Evolutionary conservation across 2,888 invertebrate genomes (phyloP), one percentile per base, ranked within the genome.

Genomic region (Myathropa florea): DNA sequence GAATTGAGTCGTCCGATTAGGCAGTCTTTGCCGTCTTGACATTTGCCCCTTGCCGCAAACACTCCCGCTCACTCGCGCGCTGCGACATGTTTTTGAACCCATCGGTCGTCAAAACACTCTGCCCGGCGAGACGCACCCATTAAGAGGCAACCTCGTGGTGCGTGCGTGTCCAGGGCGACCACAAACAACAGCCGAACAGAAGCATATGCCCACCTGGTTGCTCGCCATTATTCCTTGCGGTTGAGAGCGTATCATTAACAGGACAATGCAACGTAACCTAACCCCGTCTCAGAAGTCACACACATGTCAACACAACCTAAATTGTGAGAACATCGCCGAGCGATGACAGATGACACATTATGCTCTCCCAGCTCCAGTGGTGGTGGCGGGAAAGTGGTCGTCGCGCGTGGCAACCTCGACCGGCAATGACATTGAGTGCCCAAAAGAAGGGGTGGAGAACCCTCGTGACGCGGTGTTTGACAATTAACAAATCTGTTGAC

Each of bases 401-500:
- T 39, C 10, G 39, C 14, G 39, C 61, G 70, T 70, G 63, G n/a
- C 57, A 57, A 26, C 23, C 39, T 7, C n/a, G 14, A 12, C 14
- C 1, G 18, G 14, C 60, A 60, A 68, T 73, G 39, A 30, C 72
- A 78, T 26, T 28, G 28, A 77, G 60, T n/a, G 18, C 71, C 39
- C 12, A 53, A 63, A 26, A 57, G 83, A 78, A 39, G 78, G 65
- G 39, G 36, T 33, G 67, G 73, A 73, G 53, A 67, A 60, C 75
- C 80, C 24, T 76, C 61, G 57, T 61, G 76, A 53, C 81, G 53
- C 84, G 24, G 14, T 81, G 84, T 77, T 85, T 81, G 76, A 59
- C 71, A 85, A 76, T 81, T 76, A 76, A 81, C 61, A 81, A 81
- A 71, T 85, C 76, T 85, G 59, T 77, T 81, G 84, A 85, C 84